Base-by-base conservation (phyloP, 1,140 invertebrate species). In the Nasonia longicornis region DNA sequence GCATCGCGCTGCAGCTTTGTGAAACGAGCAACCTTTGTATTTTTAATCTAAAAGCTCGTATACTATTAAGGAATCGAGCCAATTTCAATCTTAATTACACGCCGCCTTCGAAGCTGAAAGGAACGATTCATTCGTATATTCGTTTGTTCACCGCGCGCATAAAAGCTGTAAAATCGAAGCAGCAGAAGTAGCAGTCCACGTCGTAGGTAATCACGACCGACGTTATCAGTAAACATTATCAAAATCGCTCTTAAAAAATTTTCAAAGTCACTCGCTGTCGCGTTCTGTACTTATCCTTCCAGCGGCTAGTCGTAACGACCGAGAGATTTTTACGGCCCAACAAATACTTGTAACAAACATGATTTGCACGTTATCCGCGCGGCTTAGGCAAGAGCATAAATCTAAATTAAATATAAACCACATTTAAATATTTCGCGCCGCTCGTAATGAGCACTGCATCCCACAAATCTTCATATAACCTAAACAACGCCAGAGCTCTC, bases 361-460 rank as follows among this genome's bases (percentile, higher is more conserved):
- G 48, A 74, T 74, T 74, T 74, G 63, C 48, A 48, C 7, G 29
- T 63, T 20, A 74, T 74, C 7, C 12, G 12, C 38, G 4, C 38
- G 35, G 14, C 22, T 31, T 70, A 1, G 2, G 14, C 12, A n/a
- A n/a, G 29, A 58, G 14, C 26, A 58, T 58, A 70, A 71, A 78
- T 48, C 70, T 35, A 48, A 70, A 70, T 78, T 78, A 70, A 35
- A 70, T 35, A 70, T 58, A 38, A 78, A 58, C 20, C n/a, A 42
- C n/a, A 29, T 48, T 48, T 70, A 35, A 45, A 72, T 72, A 45
- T 45, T 45, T 72, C 45, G 45, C n/a, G 7, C 14, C n/a, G 26
- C 6, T 26, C n/a, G 16, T 67, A 31, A 67, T 58, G 31, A 64
- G 45, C 63, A 35, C 20, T 26, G 7, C 22, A 72, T 67, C n/a